Evolutionary conservation across 2,888 invertebrate species (phyloP), one percentile per base, ranked within the genome.

Genomic region (Hydriomena furcata): DNA sequence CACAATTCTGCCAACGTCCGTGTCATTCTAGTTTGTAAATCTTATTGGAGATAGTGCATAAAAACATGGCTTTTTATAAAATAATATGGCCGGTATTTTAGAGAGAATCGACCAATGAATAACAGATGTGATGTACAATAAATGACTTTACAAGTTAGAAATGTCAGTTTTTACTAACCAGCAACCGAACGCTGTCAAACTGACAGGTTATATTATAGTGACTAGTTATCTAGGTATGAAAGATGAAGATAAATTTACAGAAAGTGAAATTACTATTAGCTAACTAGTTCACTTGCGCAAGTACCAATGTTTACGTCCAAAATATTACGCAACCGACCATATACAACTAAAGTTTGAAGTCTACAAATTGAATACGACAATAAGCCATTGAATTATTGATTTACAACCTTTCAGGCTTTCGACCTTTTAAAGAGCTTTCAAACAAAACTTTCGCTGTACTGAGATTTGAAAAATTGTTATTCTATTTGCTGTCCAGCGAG

Each of bases 371-470:
- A 72, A 74, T 64, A 65, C 55, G 61, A 65, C 66, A 66, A 63
- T 63, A 52, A 63, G 55, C 45, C 62, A 56, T 74, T 73, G 74
- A 77, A 76, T 75, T 77, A 79, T 76, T 60, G 63, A 68, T 71
- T 63, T 63, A 60, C 65, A 58, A 63, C 65, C 65, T 73, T 73
- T 66, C 56, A 65, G 66, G 63, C 66, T 70, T 66, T 57, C 69
- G 73, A 74, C 76, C 74, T 71, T 72, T 73, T 61, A 64, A 55
- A 65, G 63, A 68, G 68, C 65, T 63, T 59, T 43, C 46, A 43
- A 47, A 42, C 64, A 68, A 53, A 56, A 72, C 81, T 83, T 82
- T 84, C 80, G 73, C 76, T 79, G 63, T 76, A 71, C 60, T 61
- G 66, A 59, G 62, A 63, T 56, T 67, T 73, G 65, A 75, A 70